phyloP scores from a whole-genome alignment of 1,140 invertebrate genomes.

The Penaeus indicus region DNA sequence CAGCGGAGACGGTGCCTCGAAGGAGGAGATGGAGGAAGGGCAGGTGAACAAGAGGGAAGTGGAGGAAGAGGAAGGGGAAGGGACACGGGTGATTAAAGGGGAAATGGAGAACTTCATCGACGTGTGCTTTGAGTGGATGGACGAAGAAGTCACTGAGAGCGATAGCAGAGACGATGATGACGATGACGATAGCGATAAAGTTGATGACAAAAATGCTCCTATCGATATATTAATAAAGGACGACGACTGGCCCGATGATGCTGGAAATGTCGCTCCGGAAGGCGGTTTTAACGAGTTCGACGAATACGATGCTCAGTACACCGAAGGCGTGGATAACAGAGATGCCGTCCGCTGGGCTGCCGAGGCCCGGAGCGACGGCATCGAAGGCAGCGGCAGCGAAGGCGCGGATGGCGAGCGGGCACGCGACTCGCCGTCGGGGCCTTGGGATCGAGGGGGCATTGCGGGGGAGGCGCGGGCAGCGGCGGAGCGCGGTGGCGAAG shows the following conservation, averaged over 20 bases:
- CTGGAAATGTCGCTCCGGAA: too few relatives aligned
- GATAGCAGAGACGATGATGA: neutral
- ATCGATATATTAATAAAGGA: too few relatives aligned
- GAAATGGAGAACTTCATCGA: constrained; percentile 1
- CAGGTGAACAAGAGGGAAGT: too few relatives aligned
- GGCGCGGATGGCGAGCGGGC: neutral
- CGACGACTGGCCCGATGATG: too few relatives aligned
- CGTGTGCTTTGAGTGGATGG: constrained; percentile 27
- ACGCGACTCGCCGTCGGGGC: neutral
- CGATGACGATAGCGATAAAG: neutral
- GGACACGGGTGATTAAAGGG: neutral
- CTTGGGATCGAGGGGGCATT: too few relatives aligned
- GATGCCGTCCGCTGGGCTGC: neutral
- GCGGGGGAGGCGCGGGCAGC: too few relatives aligned
- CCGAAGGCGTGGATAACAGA: too few relatives aligned
- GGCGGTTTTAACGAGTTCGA: too few relatives aligned
- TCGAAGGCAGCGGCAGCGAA: neutral
- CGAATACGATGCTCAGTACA: too few relatives aligned
- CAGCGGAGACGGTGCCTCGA: too few relatives aligned
- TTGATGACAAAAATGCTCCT: neutral
- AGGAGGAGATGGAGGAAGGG: too few relatives aligned
- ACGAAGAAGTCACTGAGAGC: neutral
- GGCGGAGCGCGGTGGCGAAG: neutral
- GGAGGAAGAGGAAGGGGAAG: too few relatives aligned
- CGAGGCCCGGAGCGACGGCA: neutral